Evolutionary conservation across 2,797 vertebrate species (phyloP).

Genomic region (Acanthornis magna): DNA sequence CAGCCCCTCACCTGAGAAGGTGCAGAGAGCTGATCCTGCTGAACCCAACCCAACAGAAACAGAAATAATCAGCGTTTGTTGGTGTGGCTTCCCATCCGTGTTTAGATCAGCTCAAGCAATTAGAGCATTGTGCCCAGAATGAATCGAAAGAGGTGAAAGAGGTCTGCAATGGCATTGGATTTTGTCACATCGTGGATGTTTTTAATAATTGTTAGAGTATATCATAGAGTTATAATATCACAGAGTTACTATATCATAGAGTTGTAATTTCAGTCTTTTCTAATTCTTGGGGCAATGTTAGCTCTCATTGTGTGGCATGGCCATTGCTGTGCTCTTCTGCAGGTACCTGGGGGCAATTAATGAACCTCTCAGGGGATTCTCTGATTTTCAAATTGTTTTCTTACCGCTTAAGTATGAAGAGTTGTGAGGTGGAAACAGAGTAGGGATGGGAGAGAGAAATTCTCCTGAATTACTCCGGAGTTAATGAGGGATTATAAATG

Average conservation of each 20-base stretch:
- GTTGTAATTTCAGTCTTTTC: neutral
- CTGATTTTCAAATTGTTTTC: neutral
- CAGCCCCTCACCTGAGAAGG: neutral
- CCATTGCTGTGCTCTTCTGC: neutral
- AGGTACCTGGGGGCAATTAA: neutral
- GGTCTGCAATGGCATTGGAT: neutral
- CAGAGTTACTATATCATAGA: no score
- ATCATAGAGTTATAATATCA: neutral
- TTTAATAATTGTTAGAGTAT: neutral
- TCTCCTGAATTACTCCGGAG: neutral
- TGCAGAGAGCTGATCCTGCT: neutral
- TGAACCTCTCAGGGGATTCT: neutral
- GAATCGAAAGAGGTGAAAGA: neutral
- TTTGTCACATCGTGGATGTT: neutral
- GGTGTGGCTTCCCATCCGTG: neutral
- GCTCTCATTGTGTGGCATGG: neutral
- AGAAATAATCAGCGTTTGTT: fast-evolving
- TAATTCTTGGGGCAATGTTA: neutral
- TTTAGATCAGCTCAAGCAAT: neutral
- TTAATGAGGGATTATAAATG: neutral
- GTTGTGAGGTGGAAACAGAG: neutral
- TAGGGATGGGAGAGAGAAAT: neutral
- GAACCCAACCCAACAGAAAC: neutral
- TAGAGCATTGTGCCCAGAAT: neutral
- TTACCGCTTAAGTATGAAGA: neutral